Conservation (phyloP, 2,113 vertebrate species). For the Lates calcarifer region DNA sequence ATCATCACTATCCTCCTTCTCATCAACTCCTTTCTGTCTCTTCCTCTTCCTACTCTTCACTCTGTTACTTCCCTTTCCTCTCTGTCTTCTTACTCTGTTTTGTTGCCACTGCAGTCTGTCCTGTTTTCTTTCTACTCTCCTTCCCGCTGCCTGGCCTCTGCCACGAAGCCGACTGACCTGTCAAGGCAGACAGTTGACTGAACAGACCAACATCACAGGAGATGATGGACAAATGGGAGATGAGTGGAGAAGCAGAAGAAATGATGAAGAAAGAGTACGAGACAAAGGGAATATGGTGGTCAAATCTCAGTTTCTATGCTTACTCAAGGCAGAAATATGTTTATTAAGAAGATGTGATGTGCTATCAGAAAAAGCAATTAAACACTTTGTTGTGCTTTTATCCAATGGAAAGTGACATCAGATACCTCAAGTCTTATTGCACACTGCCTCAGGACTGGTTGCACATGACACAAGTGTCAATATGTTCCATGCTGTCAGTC, state of each 20-base stretch:
- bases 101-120: conserved; percentile 43
- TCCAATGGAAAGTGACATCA: not conserved
- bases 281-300: not conserved
- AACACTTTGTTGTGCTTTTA: not conserved
- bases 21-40: not conserved
- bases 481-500: not conserved
- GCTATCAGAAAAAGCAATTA: not conserved
- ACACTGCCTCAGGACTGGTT: not conserved
- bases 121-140: conserved; percentile 14
- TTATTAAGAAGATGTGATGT: not conserved
- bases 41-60: not conserved
- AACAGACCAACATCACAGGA: conserved; percentile 34
- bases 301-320: conserved; percentile 3
- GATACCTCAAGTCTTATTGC: not conserved
- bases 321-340: not conserved
- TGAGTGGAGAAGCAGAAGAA: conserved; percentile 23
- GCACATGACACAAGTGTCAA: not conserved
- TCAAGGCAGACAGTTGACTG: too few species aligned
- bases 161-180: too few species aligned
- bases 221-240: conserved; percentile 36
- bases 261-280: not conserved
- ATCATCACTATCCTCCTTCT: conserved; percentile 1
- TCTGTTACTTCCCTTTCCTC: not conserved
- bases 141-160: not conserved
- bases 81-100: conserved; percentile 12